Percentiles rank a stretch among this genome's conserved stretches.
Conservation (phyloP, 2,113 vertebrate genomes). For the Gallinago jamesoni region DNA sequence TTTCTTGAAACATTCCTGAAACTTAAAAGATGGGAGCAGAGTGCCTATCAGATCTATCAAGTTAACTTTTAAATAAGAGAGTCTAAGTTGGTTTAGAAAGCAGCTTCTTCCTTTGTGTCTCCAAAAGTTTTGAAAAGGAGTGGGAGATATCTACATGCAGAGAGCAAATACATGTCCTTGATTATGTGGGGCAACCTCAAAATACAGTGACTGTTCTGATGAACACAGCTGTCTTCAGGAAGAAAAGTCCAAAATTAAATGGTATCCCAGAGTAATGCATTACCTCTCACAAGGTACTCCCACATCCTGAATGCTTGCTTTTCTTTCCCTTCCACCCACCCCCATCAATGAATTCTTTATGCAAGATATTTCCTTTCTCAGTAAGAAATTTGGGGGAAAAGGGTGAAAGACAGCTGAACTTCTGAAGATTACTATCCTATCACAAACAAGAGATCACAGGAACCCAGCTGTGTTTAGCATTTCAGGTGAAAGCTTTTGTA, state of each 20-base stretch:
- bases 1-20: background rate
- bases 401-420: background rate
- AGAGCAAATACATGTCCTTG: background rate
- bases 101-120: background rate
- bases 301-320: fast-evolving
- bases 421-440: background rate
- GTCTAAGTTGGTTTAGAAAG: background rate
- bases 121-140: background rate
- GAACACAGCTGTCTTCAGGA: background rate
- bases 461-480: background rate
- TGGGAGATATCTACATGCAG: background rate
- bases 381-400: background rate
- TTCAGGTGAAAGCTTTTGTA: background rate
- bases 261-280: background rate
- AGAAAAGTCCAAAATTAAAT: background rate
- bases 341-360: background rate
- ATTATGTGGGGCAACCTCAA: background rate
- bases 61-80: background rate
- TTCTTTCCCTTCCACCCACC: background rate
- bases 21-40: background rate
- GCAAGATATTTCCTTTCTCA: background rate
- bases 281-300: background rate
- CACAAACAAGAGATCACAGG: background rate
- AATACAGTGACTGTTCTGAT: background rate
- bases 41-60: background rate